Evolutionary conservation across 1,140 invertebrate species (phyloP).

Genomic region (Calliphora vicina): DNA sequence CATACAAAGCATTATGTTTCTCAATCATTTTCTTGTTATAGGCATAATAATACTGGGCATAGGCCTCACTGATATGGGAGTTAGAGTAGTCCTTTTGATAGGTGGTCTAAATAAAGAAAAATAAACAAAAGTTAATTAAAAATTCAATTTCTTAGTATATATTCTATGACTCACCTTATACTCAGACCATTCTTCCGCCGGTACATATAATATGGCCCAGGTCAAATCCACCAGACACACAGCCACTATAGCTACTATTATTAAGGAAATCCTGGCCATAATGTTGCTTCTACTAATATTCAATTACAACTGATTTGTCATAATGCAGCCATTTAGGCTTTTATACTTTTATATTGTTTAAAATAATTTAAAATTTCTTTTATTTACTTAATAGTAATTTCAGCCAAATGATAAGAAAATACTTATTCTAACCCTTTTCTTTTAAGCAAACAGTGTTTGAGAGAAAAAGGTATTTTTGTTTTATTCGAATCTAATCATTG

Average conservation of each 20-base stretch:
- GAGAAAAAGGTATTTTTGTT: background rate
- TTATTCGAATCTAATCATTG: too few species aligned
- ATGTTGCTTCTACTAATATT: background rate
- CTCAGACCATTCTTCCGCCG: constrained; percentile 39
- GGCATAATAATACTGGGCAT: constrained; percentile 49
- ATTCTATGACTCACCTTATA: constrained; percentile 44
- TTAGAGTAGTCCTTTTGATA: constrained; percentile 43
- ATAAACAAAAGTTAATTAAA: background rate
- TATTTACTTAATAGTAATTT: too few species aligned
- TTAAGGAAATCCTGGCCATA: background rate
- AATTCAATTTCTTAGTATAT: background rate
- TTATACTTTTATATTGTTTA: background rate
- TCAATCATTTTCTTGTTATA: constrained; percentile 50
- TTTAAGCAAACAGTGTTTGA: background rate
- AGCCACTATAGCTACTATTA: background rate
- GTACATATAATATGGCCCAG: background rate
- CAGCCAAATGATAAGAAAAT: background rate
- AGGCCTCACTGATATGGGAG: background rate
- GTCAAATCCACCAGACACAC: background rate
- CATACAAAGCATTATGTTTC: constrained; percentile 46
- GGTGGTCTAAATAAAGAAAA: background rate
- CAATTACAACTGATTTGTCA: background rate
- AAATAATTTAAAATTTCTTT: background rate
- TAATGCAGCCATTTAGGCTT: background rate
- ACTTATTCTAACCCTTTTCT: background rate